These are phyloP conservation scores for Malachius bipustulatus DNA, from an alignment of 2,888 invertebrate genomes.

Conservation along the genomic window DNA sequence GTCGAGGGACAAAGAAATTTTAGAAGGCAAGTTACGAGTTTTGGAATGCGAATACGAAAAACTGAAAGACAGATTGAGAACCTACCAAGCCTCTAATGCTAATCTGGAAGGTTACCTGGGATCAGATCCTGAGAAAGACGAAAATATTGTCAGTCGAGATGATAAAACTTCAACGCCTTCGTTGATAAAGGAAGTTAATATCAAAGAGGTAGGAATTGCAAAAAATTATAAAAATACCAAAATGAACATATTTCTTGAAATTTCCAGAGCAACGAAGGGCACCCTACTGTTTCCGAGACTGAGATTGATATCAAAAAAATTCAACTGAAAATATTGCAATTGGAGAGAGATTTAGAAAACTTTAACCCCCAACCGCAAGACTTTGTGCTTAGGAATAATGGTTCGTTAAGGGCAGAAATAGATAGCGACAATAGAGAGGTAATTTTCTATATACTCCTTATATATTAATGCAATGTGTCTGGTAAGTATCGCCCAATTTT, in stretches of 20 bases:
- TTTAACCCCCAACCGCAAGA: constrained; percentile 19
- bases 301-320: constrained; percentile 30
- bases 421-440: constrained; percentile 3
- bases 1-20: constrained; percentile 26
- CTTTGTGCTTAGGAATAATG: background rate
- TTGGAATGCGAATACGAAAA: constrained; percentile 27
- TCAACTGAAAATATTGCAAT: constrained; percentile 26
- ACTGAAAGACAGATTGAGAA: constrained; percentile 23
- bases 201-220: background rate
- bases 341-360: constrained; percentile 29
- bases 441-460: no score
- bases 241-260: background rate
- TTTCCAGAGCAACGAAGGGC: constrained; percentile 2
- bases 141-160: constrained; percentile 20
- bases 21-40: constrained; percentile 26
- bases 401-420: background rate
- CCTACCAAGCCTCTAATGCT: constrained; percentile 8
- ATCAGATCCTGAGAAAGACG: constrained; percentile 18
- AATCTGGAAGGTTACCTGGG: constrained; percentile 7
- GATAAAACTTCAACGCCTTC: no score
- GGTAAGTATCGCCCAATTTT: no score
- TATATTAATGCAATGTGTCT: no score
- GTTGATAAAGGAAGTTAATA: constrained; percentile 1
- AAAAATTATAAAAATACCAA: background rate
- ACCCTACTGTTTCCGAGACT: constrained; percentile 22